These are phyloP conservation scores for Galemys pyrenaicus DNA, from an alignment of 2,113 vertebrate species.

Conservation along the genomic window DNA sequence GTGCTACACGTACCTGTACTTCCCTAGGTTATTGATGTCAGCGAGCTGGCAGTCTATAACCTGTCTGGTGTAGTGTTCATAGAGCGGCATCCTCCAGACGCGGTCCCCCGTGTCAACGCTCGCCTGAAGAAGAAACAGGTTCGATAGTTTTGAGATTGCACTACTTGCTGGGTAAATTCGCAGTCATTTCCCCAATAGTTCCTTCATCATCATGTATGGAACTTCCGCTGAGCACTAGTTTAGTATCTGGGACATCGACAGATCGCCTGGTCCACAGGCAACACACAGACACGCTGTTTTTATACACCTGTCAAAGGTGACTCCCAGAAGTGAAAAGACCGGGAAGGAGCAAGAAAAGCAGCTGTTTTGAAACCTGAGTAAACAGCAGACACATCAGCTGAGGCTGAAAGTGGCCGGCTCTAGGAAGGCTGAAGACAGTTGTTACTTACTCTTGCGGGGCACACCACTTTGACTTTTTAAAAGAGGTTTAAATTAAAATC, in stretches of 20 bases:
- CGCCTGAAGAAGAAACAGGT: slow-evolving; percentile 84
- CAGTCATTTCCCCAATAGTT: not conserved
- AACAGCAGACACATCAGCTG: not conserved
- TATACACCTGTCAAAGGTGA: not conserved
- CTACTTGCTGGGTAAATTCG: not conserved
- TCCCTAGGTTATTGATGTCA: slow-evolving; percentile 97
- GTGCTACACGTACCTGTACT: slow-evolving; percentile 88
- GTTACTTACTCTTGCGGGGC: not conserved
- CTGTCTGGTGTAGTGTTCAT: slow-evolving; percentile 96
- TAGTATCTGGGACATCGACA: not conserved
- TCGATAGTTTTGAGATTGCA: accelerated
- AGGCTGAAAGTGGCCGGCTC: not conserved
- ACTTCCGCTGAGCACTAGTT: not conserved
- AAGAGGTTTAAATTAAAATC: not conserved
- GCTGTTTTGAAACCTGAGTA: not conserved
- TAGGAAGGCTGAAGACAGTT: not conserved
- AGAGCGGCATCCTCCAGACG: slow-evolving; percentile 99
- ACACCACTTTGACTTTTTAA: not conserved
- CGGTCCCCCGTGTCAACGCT: slow-evolving; percentile 95
- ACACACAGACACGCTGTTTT: not conserved
- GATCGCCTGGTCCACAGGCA: not conserved
- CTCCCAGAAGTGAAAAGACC: not conserved
- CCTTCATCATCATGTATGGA: not conserved
- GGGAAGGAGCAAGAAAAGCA: not conserved
- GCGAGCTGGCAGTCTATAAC: slow-evolving; percentile 94